These are phyloP conservation scores for Dryobotodes eremita DNA, from an alignment of 2,888 invertebrate species.

Conservation along the genomic window DNA sequence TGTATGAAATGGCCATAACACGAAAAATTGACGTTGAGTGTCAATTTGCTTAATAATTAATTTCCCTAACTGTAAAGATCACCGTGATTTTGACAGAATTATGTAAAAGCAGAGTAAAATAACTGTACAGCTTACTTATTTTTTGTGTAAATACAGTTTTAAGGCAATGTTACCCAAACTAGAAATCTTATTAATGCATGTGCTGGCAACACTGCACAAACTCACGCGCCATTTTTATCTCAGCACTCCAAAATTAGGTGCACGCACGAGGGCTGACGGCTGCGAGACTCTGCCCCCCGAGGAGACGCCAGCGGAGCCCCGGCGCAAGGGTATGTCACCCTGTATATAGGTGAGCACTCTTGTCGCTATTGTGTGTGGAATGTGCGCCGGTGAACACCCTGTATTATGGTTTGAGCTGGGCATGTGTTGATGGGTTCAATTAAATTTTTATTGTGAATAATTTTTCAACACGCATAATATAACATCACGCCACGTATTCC, in stretches of 20 bases:
- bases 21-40: background rate
- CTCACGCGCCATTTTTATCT: conserved; percentile 43
- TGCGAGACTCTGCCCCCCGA: conserved; percentile 78
- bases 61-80: background rate
- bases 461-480: background rate
- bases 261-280: conserved; percentile 86
- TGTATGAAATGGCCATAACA: background rate
- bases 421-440: conserved; percentile 1
- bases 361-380: conserved; percentile 60
- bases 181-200: conserved; percentile 26
- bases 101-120: background rate
- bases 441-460: background rate
- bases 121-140: background rate
- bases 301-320: conserved; percentile 71
- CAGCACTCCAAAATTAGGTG: conserved; percentile 83
- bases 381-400: conserved; percentile 43
- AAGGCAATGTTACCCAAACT: background rate
- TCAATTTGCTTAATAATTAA: background rate
- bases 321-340: conserved; percentile 84
- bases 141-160: background rate
- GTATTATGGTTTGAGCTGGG: conserved; percentile 16
- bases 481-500: background rate
- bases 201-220: conserved; percentile 37
- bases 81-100: background rate
- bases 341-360: conserved; percentile 72